Evolutionary conservation across 1,140 invertebrate genomes (phyloP).

Genomic region (Samia ricini): DNA sequence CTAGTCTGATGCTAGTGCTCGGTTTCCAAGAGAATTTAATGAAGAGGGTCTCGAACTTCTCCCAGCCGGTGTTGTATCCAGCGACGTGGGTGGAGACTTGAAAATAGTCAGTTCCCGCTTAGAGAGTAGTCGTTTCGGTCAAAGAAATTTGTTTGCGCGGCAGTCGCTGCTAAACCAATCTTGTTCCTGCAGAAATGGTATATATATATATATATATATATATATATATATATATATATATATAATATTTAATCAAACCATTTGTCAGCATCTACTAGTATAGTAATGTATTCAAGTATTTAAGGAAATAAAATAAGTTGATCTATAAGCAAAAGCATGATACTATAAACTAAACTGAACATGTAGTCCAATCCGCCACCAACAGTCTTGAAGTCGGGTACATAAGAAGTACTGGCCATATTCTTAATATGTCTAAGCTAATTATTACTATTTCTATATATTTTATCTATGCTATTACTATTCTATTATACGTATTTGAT

Average conservation of each 20-base stretch:
- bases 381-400: conserved; percentile 41
- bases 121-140: conserved; percentile 45
- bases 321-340: no score
- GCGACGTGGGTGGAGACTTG: conserved; percentile 30
- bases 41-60: conserved; percentile 35
- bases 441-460: no score
- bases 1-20: conserved; percentile 1
- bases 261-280: no score
- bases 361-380: conserved; percentile 44
- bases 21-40: conserved; percentile 38
- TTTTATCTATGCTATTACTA: no score
- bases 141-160: conserved; percentile 36
- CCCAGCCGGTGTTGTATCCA: conserved; percentile 48
- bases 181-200: conserved; percentile 33
- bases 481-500: no score
- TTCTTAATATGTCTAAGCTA: no score
- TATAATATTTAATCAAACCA: no score
- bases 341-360: conserved; percentile 42
- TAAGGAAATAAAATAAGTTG: no score
- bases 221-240: no score
- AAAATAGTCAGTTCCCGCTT: conserved; percentile 54
- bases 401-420: no score
- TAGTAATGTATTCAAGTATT: no score
- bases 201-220: no score
- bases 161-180: conserved; percentile 38